Evolutionary conservation across 2,797 vertebrate species (phyloP), one percentile per base, ranked within the genome.

Genomic region (Aeoliscus strigatus): DNA sequence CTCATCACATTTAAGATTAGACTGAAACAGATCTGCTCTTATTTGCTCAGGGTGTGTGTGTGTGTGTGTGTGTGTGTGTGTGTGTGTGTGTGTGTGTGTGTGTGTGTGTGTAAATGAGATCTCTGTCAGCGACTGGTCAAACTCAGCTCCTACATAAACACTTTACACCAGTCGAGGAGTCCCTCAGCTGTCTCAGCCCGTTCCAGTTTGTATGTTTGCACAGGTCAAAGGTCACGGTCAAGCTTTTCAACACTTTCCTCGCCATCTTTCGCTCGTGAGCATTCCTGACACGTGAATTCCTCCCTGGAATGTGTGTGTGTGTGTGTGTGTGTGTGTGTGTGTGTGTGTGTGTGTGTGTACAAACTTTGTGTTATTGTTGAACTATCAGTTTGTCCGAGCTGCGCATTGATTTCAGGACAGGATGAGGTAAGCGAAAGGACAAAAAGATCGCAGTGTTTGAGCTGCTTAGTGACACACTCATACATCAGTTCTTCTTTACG

Each of bases 1-100:
- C 50, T 73, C 64, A 70, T 70, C 72, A 62, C 43, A 61, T 73
- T 71, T 61, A 70, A 77, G 73, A 72, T 71, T 70, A 73, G 64
- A 0, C 46, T 66, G 67, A 76, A 75, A 71, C 56, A 33, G 44
- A 70, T 73, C 46, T 50, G 47, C 4, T 39, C 45, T 66, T 68
- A 69, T 80, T 73, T 54, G 54, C 60, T n/a, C n/a, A n/a, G n/a
- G 39, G 33, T 24, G 14, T 46, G 9, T 33, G 13, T 14, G 37
- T 14, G 23, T 43, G 17, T 23, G 32, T 26, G 36, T 26, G 27
- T 28, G 14, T 27, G 27, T 15, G 33, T 30, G 41, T 30, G 39
- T 33, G 27, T n/a, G 25, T 23, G 25, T 29, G 43, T 15, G 37
- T 35, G 43, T 28, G 41, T 36, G 34, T 28, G 34, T 26, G 36